Base-by-base conservation (phyloP, 1,140 invertebrate species). In the Dryas iulia region DNA sequence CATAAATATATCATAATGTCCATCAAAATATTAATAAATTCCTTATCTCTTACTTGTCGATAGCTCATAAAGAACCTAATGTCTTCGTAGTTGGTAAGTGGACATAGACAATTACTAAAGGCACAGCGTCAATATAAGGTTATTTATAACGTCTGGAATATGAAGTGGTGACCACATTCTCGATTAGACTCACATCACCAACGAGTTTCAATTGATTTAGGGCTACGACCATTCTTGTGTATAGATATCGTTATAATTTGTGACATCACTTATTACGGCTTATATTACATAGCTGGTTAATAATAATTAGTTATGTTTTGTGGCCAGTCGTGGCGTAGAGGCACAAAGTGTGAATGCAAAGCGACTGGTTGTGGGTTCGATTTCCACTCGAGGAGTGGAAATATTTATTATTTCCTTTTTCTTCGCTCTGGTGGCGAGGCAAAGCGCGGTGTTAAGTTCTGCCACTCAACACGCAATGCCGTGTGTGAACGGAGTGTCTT, bases 171-270 rank as follows among this genome's bases (percentile, higher is more conserved):
- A 66, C 65, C 58, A 74, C 66, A 66, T 69, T 79, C 61, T 72
- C 71, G 72, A 82, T 79, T 74, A 81, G 61, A 73, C 71, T 71
- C 14, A 14, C 59, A 76, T 81, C 77, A 80, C 72, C 66, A 75
- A 78, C 75, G 77, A 73, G 79, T 74, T 76, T 81, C 77, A 84
- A 86, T 86, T 86, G 80, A 86, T 86, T 84, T 86, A 84, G 71
- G 73, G 67, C 73, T 72, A 60, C 78, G 70, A 77, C 73, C 66
- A 67, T 63, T 73, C 60, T 72, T 57, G 54, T 26, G 59, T 71
- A 75, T 72, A 74, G 68, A 69, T 67, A 61, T 61, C 71, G 67
- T 69, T 69, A 62, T 61, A 18, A 62, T 66, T 54, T 53, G 25
- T 24, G 14, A 56, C 3, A 24, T 47, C 23, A 61, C n/a, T 30